phyloP scores from a whole-genome alignment of 37 sponge, comb jelly and placozoan genomes.

The Mnemiopsis leidyi region DNA sequence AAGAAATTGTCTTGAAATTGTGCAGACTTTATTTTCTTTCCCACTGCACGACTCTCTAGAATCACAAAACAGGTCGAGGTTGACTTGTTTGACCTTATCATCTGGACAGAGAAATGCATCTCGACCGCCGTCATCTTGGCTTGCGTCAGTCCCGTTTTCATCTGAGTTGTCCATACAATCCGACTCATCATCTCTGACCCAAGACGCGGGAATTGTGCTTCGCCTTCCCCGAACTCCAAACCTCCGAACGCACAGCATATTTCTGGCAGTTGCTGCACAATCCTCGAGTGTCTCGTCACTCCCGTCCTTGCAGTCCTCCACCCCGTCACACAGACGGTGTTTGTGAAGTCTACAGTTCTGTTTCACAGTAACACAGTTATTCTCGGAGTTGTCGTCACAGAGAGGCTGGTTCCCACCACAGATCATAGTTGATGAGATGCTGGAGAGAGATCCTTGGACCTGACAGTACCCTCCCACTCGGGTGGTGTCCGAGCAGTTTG shows the following conservation, averaged over 20 bases:
- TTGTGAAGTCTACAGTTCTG: background rate
- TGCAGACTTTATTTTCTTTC: background rate
- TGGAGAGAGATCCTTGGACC: background rate
- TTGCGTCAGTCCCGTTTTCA: background rate
- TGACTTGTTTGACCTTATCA: background rate
- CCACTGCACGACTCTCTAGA: background rate
- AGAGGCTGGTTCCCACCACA: background rate
- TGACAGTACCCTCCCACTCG: background rate
- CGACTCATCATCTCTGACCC: no score
- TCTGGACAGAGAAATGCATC: background rate
- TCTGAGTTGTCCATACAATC: no score
- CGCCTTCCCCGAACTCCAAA: no score
- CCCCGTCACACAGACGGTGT: slow-evolving; percentile 2
- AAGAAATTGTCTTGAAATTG: background rate
- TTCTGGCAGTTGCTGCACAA: background rate
- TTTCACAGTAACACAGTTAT: background rate
- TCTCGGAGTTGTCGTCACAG: background rate
- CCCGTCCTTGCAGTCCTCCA: background rate
- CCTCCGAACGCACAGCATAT: no score
- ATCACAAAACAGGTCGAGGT: background rate
- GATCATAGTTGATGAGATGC: background rate
- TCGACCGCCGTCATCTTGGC: background rate
- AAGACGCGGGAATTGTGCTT: no score
- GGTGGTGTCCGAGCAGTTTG: background rate
- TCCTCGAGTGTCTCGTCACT: background rate